Conservation (phyloP, 2,113 vertebrate species). For the Zapus hudsonius region DNA sequence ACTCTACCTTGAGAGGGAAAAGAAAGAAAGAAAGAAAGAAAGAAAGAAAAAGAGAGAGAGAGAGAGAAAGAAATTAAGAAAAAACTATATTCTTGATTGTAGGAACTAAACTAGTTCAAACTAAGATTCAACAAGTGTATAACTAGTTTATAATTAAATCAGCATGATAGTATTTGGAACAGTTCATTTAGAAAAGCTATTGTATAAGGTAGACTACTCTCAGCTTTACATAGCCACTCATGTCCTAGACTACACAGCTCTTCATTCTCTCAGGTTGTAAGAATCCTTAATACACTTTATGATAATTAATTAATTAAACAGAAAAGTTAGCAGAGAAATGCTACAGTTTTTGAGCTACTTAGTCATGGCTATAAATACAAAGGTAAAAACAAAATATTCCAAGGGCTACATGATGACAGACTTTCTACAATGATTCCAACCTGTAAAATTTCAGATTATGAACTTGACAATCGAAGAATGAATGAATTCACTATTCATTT, state of each 20-base stretch:
- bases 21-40: too few species aligned
- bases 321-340: constrained; percentile 34
- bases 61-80: too few species aligned
- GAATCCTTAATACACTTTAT: constrained; percentile 45
- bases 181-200: not conserved
- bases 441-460: too few species aligned
- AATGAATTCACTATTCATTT: not conserved
- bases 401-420: constrained; percentile 21
- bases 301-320: not conserved
- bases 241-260: not conserved
- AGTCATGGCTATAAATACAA: constrained; percentile 59
- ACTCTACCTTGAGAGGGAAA: too few species aligned
- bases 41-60: too few species aligned
- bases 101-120: constrained; percentile 13
- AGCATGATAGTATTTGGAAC: constrained; percentile 8
- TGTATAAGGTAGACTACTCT: not conserved
- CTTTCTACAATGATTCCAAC: constrained; percentile 19
- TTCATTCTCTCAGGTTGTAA: constrained; percentile 5
- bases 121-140: not conserved
- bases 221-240: not conserved
- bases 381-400: constrained; percentile 62
- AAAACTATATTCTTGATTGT: not conserved
- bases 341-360: constrained; percentile 43
- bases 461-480: too few species aligned
- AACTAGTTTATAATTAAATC: not conserved